Evolutionary conservation across 1,140 invertebrate genomes (phyloP).

Genomic region (Pseudomyrmex sp.): DNA sequence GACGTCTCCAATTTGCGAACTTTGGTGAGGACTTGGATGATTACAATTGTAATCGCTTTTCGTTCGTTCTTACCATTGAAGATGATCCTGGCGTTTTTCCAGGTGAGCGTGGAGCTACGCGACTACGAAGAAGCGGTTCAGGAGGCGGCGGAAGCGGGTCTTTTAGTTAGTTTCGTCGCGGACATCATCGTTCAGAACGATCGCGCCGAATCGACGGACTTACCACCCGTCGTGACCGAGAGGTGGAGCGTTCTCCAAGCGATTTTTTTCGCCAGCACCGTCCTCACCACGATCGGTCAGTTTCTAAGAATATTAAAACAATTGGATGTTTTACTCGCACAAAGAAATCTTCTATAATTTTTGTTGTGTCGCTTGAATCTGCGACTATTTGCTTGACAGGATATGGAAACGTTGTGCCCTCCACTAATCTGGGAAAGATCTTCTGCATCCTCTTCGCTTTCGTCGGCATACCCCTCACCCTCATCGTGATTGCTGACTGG

Average conservation of each 20-base stretch:
- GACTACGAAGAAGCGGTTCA: constrained; percentile 85
- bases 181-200: constrained; percentile 47
- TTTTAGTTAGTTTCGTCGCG: constrained; percentile 79
- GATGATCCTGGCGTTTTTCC: neutral
- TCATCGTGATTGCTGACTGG: constrained; percentile 97
- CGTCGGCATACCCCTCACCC: constrained; percentile 96
- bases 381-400: constrained; percentile 86
- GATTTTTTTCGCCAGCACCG: constrained; percentile 94
- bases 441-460: constrained; percentile 97
- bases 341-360: neutral
- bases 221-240: constrained; percentile 84
- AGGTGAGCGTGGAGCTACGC: constrained; percentile 74
- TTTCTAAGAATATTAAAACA: neutral
- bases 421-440: constrained; percentile 92
- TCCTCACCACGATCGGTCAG: constrained; percentile 92
- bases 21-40: constrained; percentile 80
- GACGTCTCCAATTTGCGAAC: constrained; percentile 86
- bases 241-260: constrained; percentile 92
- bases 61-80: neutral
- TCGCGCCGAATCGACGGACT: constrained; percentile 61
- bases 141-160: constrained; percentile 87
- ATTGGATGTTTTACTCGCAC: no score
- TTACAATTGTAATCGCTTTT: neutral
- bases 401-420: constrained; percentile 97
- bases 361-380: neutral